Evolutionary conservation across 2,113 vertebrate genomes (phyloP).

Genomic region (Protomyctophum bolini): DNA sequence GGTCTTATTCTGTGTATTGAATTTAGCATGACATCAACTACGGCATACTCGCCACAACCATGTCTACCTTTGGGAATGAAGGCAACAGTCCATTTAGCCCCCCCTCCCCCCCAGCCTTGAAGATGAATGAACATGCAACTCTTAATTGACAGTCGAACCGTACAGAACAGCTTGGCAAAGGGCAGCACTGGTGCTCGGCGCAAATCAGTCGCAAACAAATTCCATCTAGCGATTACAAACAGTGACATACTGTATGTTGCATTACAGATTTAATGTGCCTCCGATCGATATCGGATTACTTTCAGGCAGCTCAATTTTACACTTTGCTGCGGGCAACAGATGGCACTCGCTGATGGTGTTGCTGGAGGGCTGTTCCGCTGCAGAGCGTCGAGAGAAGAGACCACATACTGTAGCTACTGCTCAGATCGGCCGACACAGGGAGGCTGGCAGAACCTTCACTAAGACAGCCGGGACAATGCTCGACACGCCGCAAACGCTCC

Average conservation of each 20-base stretch:
- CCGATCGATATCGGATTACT: slow-evolving; percentile 67
- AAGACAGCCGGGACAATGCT: no score
- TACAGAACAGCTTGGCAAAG: neutral
- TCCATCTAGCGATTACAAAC: slow-evolving; percentile 51
- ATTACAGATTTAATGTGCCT: slow-evolving; percentile 70
- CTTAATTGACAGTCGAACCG: neutral
- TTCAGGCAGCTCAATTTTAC: slow-evolving; percentile 74
- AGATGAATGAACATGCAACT: no score
- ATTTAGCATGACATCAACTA: no score
- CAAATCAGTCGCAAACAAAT: slow-evolving; percentile 33
- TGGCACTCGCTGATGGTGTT: slow-evolving; percentile 67
- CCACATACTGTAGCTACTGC: no score
- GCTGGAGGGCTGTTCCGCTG: slow-evolving; percentile 59
- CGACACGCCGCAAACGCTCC: no score
- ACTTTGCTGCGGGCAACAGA: slow-evolving; percentile 73
- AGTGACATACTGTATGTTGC: slow-evolving; percentile 47
- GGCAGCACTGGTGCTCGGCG: slow-evolving; percentile 10
- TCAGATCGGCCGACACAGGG: no score
- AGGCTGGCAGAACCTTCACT: no score
- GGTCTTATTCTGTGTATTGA: no score
- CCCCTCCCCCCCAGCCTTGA: no score
- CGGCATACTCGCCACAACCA: no score
- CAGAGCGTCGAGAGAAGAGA: neutral
- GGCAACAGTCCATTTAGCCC: no score
- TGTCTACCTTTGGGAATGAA: no score